Base-by-base conservation (phyloP, 2,797 vertebrate genomes). In the Poecile montanus region DNA sequence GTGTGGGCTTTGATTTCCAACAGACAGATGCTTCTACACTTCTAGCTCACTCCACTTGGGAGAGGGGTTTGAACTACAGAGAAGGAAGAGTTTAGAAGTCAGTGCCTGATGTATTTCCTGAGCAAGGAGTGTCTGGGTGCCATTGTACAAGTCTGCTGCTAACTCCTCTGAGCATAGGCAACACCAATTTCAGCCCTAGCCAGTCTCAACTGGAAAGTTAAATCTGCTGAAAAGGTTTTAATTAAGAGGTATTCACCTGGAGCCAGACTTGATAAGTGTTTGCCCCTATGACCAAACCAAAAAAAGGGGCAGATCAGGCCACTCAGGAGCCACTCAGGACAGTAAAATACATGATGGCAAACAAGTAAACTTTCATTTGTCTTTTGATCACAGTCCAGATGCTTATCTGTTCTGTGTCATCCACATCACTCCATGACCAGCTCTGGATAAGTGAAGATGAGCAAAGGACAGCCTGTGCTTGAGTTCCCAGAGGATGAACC, bases 361-460 rank as follows among this genome's bases (percentile, higher is more conserved):
- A 26, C 38, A 7, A 56, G 34, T 7, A 16, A 2, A 3, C 66
- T 77, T 80, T 91, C 3, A 0, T 3, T 0, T 1, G 25, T 27
- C 10, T 22, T 80, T 56, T 65, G 23, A 34, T 32, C 45, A 16
- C 2, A 4, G 20, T 30, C 25, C 21, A 45, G 84, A 15, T 20
- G n/a, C 10, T 56, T 7, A 45, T 60, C 45, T 71, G 25, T 16
- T 40, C 29, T 54, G 21, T 80, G 57, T n/a, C 13, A 23, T 18
- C 40, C 36, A 14, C 10, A 20, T 48, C 6, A 1, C 29, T n/a
- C n/a, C 25, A 7, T 9, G 48, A 62, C 45, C 47, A 40, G 25
- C 25, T 56, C 34, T 17, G 30, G n/a, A 18, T 32, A 51, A 57
- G 44, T 3, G 19, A 67, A 57, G 30, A 76, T 57, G 40, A 70